Percentiles rank a stretch among this genome's conserved stretches.
Conservation (phyloP, 2,113 vertebrate genomes). For the Bos taurus region ARS-UCD2.0 NC_037350.1:8882501-8883000, state of each 20-base stretch:
- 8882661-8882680: slow-evolving; percentile 23
- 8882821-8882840: not conserved
- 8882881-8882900: not conserved
- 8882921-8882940: not conserved
- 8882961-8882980: not conserved
- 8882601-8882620: not conserved
- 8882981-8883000: not conserved
- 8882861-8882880: not conserved
- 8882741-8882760: slow-evolving; percentile 16
- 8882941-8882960: not conserved
- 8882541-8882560: not conserved
- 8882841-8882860: not conserved
- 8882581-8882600: not conserved
- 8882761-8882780: slow-evolving; percentile 36
- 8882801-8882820: not conserved
- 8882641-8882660: not conserved
- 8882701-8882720: not conserved
- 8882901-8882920: not conserved
- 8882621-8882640: not conserved
- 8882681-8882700: not conserved
- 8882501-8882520: not conserved
- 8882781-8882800: not conserved
- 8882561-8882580: not conserved
- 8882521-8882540: not conserved
- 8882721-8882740: not conserved